These are phyloP conservation scores for Loripinus fragilis DNA, from an alignment of 2,888 invertebrate species.

Conservation along the genomic window DNA sequence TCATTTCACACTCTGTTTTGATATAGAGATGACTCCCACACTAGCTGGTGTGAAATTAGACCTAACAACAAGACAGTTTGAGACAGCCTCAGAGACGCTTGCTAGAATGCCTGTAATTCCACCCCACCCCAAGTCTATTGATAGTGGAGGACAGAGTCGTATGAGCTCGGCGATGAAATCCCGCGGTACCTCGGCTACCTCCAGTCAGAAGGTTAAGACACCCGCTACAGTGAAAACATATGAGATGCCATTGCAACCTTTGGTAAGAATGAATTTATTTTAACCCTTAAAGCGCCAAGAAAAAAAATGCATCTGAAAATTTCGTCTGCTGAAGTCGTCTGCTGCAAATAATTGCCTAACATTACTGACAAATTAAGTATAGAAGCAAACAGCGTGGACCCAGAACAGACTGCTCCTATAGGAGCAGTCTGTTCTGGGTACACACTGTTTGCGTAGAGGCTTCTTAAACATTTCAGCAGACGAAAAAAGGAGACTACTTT, in stretches of 20 bases:
- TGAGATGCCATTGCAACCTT: slow-evolving; percentile 80
- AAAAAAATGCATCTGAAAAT: too few species aligned
- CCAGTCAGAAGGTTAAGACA: slow-evolving; percentile 68
- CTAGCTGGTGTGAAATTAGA: slow-evolving; percentile 74
- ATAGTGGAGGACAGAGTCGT: slow-evolving; percentile 65
- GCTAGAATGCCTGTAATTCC: slow-evolving; percentile 71
- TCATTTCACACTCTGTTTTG: neutral
- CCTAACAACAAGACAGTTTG: slow-evolving; percentile 53
- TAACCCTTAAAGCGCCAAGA: too few species aligned
- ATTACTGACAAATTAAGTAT: too few species aligned
- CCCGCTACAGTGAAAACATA: slow-evolving; percentile 78
- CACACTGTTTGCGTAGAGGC: too few species aligned
- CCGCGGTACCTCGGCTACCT: slow-evolving; percentile 60
- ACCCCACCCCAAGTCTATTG: slow-evolving; percentile 60
- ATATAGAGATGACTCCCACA: slow-evolving; percentile 55
- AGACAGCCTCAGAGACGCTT: slow-evolving; percentile 56
- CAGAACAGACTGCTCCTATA: too few species aligned
- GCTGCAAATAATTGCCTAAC: too few species aligned
- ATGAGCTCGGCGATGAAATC: slow-evolving; percentile 69
- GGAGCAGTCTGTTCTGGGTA: too few species aligned
- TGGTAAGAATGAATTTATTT: slow-evolving; percentile 71
- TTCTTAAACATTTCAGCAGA: too few species aligned
- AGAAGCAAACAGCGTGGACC: too few species aligned
- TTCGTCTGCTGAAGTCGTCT: too few species aligned
- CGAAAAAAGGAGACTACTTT: too few species aligned